These are phyloP conservation scores for Macroramphosus scolopax DNA, from an alignment of 2,797 vertebrate genomes.

Conservation along the genomic window DNA sequence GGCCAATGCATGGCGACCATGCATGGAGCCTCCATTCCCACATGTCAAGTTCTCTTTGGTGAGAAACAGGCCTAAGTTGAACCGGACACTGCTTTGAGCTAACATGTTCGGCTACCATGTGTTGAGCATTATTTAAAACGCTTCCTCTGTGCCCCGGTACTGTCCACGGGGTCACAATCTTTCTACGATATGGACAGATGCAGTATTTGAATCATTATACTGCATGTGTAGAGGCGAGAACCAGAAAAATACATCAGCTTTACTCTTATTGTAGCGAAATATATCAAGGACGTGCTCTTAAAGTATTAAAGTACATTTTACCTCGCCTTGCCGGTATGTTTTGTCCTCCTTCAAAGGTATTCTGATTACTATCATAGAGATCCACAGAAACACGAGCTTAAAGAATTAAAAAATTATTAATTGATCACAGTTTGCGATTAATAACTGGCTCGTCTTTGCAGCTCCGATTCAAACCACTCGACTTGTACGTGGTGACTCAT, in stretches of 20 bases:
- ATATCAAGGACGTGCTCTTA: no score
- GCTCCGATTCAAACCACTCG: no score
- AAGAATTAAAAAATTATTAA: not conserved
- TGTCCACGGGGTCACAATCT: slow-evolving; percentile 25
- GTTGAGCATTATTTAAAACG: slow-evolving; percentile 57
- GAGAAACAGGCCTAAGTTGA: slow-evolving; percentile 64
- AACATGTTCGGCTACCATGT: slow-evolving; percentile 62
- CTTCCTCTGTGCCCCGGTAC: slow-evolving; percentile 31
- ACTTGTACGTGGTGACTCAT: no score
- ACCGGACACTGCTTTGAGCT: slow-evolving; percentile 62
- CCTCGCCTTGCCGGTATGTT: no score
- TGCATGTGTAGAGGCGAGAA: slow-evolving; percentile 1
- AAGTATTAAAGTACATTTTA: no score
- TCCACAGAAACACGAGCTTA: no score
- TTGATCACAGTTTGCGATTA: no score
- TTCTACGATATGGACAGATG: slow-evolving; percentile 1
- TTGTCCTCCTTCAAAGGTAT: no score
- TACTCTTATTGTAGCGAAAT: no score
- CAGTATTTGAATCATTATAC: not conserved
- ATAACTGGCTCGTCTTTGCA: no score
- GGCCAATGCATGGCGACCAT: slow-evolving; percentile 77
- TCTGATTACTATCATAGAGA: no score
- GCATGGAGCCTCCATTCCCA: slow-evolving; percentile 69
- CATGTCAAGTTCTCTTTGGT: slow-evolving; percentile 58
- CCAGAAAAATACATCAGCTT: not conserved